A percentile compares a stretch with the other conserved stretches of the same genome.
Conservation (phyloP, 2,888 invertebrate genomes). For the Leucophenga maculata region DNA sequence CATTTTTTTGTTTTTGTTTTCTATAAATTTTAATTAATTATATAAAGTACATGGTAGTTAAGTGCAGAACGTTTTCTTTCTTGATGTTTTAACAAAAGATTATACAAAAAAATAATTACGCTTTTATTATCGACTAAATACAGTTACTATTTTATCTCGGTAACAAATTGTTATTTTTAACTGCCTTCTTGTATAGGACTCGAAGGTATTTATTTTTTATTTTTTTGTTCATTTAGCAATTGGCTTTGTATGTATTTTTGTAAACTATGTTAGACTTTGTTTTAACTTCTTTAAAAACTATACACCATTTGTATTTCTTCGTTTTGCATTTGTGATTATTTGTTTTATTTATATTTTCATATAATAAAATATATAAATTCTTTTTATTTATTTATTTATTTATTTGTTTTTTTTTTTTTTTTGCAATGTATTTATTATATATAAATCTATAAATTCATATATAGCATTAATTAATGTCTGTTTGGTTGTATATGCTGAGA, state of each 20-base stretch:
- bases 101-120: slow-evolving; percentile 1
- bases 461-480: not conserved
- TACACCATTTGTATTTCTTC: not conserved
- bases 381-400: slow-evolving; percentile 34
- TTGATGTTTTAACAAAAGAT: not conserved
- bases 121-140: slow-evolving; percentile 14
- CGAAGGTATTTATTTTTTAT: slow-evolving; percentile 8
- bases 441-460: slow-evolving; percentile 27
- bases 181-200: slow-evolving; percentile 10
- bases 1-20: slow-evolving; percentile 39
- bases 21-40: slow-evolving; percentile 5
- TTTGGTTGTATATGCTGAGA: slow-evolving; percentile 42
- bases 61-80: slow-evolving; percentile 4
- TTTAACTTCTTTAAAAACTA: slow-evolving; percentile 12
- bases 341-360: slow-evolving; percentile 1
- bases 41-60: slow-evolving; percentile 20
- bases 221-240: slow-evolving; percentile 21
- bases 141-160: slow-evolving; percentile 5
- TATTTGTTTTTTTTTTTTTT: slow-evolving; percentile 34
- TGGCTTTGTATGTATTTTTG: not conserved
- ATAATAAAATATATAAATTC: slow-evolving; percentile 19
- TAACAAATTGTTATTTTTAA: slow-evolving; percentile 6
- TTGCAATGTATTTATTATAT: slow-evolving; percentile 24
- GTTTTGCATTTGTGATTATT: not conserved
- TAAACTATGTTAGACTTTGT: not conserved